Evolutionary conservation across 1,140 invertebrate genomes (phyloP).

Genomic region (Homarus americanus): DNA sequence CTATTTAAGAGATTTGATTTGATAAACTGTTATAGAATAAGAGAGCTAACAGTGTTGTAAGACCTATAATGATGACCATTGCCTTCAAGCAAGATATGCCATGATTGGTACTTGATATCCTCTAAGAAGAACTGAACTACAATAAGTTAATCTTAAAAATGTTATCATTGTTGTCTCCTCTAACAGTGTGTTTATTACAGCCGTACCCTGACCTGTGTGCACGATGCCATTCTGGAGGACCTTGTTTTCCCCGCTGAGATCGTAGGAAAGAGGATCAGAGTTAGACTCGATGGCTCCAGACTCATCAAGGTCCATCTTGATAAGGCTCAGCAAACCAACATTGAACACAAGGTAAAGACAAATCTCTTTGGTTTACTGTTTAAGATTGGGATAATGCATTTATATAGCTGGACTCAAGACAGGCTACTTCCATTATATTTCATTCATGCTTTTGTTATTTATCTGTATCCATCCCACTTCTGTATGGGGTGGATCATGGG

Average conservation of each 20-base stretch:
- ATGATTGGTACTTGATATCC: slow-evolving; percentile 36
- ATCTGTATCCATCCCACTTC: no score
- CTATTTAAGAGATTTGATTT: no score
- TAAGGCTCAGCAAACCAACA: slow-evolving; percentile 98
- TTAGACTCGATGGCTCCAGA: slow-evolving; percentile 96
- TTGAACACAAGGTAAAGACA: slow-evolving; percentile 99
- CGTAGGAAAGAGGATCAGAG: slow-evolving; percentile 97
- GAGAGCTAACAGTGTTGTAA: no score
- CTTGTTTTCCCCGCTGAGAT: slow-evolving; percentile 99
- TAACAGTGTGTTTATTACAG: slow-evolving; percentile 77
- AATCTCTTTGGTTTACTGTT: no score
- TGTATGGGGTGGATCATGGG: no score
- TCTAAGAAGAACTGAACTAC: slow-evolving; percentile 67
- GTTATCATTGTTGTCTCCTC: background rate
- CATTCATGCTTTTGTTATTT: no score
- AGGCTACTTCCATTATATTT: no score
- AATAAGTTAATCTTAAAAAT: slow-evolving; percentile 40
- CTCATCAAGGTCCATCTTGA: slow-evolving; percentile 99
- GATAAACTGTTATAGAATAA: no score
- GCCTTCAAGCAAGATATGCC: slow-evolving; percentile 11
- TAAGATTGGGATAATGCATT: no score
- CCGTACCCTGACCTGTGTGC: slow-evolving; percentile 97
- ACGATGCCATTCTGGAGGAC: slow-evolving; percentile 98
- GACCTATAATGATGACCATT: slow-evolving; percentile 30
- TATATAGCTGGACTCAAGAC: no score